Base-by-base conservation (phyloP, 2,113 vertebrate species). In the Xenopus laevis region DNA sequence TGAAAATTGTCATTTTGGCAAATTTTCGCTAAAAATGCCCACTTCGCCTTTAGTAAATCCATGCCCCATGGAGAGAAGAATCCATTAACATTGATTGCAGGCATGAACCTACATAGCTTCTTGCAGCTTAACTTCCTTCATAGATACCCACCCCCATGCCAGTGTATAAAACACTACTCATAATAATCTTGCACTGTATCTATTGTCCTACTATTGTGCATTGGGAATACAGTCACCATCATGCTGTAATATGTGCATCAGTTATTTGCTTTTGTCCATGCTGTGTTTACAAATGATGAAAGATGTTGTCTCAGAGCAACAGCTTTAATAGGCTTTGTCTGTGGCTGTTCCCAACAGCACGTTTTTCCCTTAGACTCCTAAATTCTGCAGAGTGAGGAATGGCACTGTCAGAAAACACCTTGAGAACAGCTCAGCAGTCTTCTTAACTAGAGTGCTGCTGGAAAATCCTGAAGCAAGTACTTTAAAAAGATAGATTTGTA, bases 221-320 rank as follows among this genome's bases (percentile, higher is more conserved):
- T 50, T 13, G 65, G 46, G 65, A 67, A 67, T 67, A 69, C n/a
- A 40, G 21, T 68, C 50, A 68, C 66, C 55, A 47, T 53, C 66
- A 68, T 57, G 27, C 15, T 40, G 15, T 69, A 57, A 69, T 69
- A 40, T 40, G 52, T 57, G 17, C 27, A 57, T 69, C 27, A 57
- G 52, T 57, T 69, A 68, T 68, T 69, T 53, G 17, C 52, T 57
- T 57, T 57, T 10, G 27, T 69, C 52, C 67, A 69, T 57, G 67
- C 52, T 69, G 66, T 30, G 46, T 55, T 69, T 69, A 58, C 21
- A 69, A 69, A 69, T 53, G 67, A 57, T 69, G 50, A 69, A 33
- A 57, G 55, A 57, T 57, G 16, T 57, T 69, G 16, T 57, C 21
- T 69, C 9, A 13, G 52, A 69, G 52, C 67, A 69, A 69, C 27